These are phyloP conservation scores for Caenorhabditis sinica DNA, from an alignment of 2,888 invertebrate genomes.

Conservation along the genomic window DNA sequence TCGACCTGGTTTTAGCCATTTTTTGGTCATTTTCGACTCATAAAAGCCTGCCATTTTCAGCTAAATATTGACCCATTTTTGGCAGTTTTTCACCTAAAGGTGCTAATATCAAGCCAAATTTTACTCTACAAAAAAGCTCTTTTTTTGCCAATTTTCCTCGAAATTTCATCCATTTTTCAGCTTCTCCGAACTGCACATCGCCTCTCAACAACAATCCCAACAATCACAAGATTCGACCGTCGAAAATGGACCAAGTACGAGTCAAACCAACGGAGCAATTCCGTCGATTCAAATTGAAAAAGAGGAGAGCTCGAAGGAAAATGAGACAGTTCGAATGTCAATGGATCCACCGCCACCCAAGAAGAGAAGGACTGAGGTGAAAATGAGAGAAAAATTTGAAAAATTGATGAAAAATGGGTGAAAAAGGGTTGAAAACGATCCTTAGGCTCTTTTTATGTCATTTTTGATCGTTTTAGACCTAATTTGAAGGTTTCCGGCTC, in stretches of 20 bases:
- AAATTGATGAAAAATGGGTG: background rate
- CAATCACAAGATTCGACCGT: too few relatives aligned
- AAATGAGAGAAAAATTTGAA: background rate
- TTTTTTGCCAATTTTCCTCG: conserved; percentile 1
- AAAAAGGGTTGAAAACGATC: background rate
- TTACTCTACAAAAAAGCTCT: too few relatives aligned
- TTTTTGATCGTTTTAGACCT: too few relatives aligned
- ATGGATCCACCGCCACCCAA: conserved; percentile 62
- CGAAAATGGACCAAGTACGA: conserved; percentile 9
- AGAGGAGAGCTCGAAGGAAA: background rate
- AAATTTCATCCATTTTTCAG: background rate
- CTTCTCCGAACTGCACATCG: conserved; percentile 5
- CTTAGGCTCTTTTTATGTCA: too few relatives aligned
- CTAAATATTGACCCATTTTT: too few relatives aligned
- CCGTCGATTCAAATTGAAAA: background rate
- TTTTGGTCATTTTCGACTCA: too few relatives aligned
- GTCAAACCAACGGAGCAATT: background rate
- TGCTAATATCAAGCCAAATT: too few relatives aligned
- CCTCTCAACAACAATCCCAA: background rate
- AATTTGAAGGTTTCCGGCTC: too few relatives aligned
- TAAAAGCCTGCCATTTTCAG: too few relatives aligned
- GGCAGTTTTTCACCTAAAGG: too few relatives aligned
- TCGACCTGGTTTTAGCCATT: too few relatives aligned
- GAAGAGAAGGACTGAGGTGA: conserved; percentile 61
- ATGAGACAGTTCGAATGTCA: background rate